Evolutionary conservation across 2,797 vertebrate genomes (phyloP).

Genomic region (Spinibarbus caldwelli): DNA sequence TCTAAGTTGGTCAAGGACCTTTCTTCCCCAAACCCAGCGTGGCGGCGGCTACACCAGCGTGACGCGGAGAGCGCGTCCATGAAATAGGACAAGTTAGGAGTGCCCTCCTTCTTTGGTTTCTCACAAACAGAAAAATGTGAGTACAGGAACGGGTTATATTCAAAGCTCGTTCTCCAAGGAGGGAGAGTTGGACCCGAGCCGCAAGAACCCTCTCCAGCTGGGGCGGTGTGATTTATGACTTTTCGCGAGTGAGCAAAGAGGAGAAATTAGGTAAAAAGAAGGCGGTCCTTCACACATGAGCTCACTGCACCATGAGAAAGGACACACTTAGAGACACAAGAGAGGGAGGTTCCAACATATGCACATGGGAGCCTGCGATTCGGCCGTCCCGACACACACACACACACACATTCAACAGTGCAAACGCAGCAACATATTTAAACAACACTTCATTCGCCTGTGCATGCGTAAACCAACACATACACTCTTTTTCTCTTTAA

Average conservation of each 20-base stretch:
- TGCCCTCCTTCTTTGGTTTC: constrained; percentile 76
- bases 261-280: constrained; percentile 72
- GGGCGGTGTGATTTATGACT: constrained; percentile 79
- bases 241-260: constrained; percentile 73
- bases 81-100: constrained; percentile 76
- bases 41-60: background rate
- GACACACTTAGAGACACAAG: constrained; percentile 59
- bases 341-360: constrained; percentile 62
- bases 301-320: constrained; percentile 77
- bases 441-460: background rate
- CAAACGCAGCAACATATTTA: background rate
- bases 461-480: constrained; percentile 15
- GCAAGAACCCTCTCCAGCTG: constrained; percentile 70
- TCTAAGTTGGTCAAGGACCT: constrained; percentile 50
- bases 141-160: constrained; percentile 73
- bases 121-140: constrained; percentile 62
- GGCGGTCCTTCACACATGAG: constrained; percentile 73
- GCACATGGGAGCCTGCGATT: constrained; percentile 7
- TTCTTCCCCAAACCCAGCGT: constrained; percentile 22
- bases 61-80: constrained; percentile 14
- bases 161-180: constrained; percentile 67
- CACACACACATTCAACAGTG: constrained; percentile 10
- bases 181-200: constrained; percentile 70
- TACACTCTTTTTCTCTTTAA: constrained; percentile 5
- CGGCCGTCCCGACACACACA: background rate